Evolutionary conservation across 1,140 invertebrate species (phyloP).

Genomic region (Episyrphus balteatus): DNA sequence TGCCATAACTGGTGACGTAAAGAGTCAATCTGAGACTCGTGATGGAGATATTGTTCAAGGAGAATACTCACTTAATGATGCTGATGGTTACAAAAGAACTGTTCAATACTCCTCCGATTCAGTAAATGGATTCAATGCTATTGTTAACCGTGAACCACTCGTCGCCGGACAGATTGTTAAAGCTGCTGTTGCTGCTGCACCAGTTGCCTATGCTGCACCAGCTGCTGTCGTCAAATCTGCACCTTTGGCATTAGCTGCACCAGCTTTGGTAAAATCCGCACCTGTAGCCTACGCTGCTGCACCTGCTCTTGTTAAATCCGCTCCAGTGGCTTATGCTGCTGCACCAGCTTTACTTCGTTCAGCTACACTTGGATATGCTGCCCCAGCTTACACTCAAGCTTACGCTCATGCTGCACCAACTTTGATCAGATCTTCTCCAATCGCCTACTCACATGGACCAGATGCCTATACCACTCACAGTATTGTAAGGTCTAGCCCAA

Average conservation of each 20-base stretch:
- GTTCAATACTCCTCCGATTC: constrained; percentile 39
- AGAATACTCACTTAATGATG: constrained; percentile 39
- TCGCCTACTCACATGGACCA: background rate
- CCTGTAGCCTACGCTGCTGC: constrained; percentile 3
- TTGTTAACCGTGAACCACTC: constrained; percentile 29
- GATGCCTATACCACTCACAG: no score
- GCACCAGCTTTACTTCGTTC: background rate
- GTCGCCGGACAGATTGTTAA: constrained; percentile 19
- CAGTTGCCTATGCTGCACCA: constrained; percentile 1
- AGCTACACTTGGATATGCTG: background rate
- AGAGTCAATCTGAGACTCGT: constrained; percentile 41
- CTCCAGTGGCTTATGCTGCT: constrained; percentile 7
- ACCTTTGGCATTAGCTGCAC: no score
- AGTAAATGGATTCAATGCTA: constrained; percentile 36
- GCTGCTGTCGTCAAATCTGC: constrained; percentile 1
- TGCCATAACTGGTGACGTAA: constrained; percentile 41
- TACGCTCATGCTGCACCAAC: background rate
- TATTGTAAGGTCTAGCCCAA: no score
- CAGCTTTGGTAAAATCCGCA: background rate
- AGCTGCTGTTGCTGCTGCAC: constrained; percentile 12
- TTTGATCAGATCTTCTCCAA: background rate
- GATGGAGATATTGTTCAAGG: constrained; percentile 43
- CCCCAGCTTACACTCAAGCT: background rate
- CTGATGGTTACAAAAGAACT: constrained; percentile 39
- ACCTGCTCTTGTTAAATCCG: constrained; percentile 3